These are phyloP conservation scores for Vireo altiloquus DNA, from an alignment of 2,113 vertebrate species.

Conservation along the genomic window DNA sequence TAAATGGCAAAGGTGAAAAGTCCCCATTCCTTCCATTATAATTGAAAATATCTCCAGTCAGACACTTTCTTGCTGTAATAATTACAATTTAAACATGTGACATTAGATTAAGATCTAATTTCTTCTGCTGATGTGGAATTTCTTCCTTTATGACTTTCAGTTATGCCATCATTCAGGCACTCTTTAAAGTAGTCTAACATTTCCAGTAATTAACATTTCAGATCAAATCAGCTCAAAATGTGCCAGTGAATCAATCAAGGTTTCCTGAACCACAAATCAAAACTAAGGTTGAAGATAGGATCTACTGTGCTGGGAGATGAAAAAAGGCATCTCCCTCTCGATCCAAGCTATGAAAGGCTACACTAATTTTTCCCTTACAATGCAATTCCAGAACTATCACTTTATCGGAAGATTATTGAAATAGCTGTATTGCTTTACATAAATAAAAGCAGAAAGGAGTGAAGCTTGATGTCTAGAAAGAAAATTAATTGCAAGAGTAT, in stretches of 20 bases:
- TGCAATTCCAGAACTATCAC: not conserved
- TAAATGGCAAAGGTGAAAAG: not conserved
- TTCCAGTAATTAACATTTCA: not conserved
- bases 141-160: not conserved
- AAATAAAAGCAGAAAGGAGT: not conserved
- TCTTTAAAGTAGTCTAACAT: not conserved
- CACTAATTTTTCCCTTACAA: not conserved
- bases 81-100: not conserved
- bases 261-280: not conserved
- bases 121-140: not conserved
- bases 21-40: not conserved
- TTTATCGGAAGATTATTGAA: not conserved
- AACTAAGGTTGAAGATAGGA: not conserved
- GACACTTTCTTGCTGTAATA: not conserved
- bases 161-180: not conserved
- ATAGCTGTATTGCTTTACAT: not conserved
- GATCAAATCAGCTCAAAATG: not conserved
- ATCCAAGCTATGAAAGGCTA: not conserved
- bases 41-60: not conserved
- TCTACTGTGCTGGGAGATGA: not conserved
- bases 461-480: not conserved
- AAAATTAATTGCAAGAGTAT: not conserved
- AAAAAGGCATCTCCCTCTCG: not conserved
- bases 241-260: not conserved
- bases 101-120: not conserved